Conservation (phyloP, 2,797 vertebrate genomes). For the Chiloscyllium punctatum region DNA sequence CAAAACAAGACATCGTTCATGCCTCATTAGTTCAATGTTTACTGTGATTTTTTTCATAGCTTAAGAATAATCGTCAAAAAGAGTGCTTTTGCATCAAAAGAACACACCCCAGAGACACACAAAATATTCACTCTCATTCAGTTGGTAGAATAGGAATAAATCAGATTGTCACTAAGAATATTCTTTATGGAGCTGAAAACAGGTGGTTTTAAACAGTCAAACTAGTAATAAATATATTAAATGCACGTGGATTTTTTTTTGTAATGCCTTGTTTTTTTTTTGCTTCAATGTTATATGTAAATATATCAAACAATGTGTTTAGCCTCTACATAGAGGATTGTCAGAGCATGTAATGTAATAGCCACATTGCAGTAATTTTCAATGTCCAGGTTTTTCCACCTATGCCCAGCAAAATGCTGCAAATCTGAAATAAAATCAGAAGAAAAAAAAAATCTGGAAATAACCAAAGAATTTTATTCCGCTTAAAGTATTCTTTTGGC, state of each 20-base stretch:
- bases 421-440: not conserved
- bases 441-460: not conserved
- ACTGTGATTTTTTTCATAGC: not conserved
- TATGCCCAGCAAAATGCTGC: not conserved
- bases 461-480: not conserved
- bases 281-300: not conserved
- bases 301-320: not conserved
- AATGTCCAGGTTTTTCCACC: not conserved
- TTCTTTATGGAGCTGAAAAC: not conserved
- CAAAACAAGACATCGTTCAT: not conserved
- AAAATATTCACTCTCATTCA: not conserved
- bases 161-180: not conserved
- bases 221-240: not conserved
- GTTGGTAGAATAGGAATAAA: not conserved
- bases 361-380: not conserved
- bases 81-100: not conserved
- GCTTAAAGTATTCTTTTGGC: not conserved
- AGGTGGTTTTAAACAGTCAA: not conserved
- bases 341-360: not conserved
- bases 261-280: not conserved
- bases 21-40: not conserved
- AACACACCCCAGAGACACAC: not conserved
- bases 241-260: not conserved
- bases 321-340: not conserved
- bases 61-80: slow-evolving; percentile 10